A percentile compares a stretch with the other conserved stretches of the same genome.
Evolutionary conservation across 2,888 invertebrate genomes (phyloP).

Genomic region (Apodemia mormo): DNA sequence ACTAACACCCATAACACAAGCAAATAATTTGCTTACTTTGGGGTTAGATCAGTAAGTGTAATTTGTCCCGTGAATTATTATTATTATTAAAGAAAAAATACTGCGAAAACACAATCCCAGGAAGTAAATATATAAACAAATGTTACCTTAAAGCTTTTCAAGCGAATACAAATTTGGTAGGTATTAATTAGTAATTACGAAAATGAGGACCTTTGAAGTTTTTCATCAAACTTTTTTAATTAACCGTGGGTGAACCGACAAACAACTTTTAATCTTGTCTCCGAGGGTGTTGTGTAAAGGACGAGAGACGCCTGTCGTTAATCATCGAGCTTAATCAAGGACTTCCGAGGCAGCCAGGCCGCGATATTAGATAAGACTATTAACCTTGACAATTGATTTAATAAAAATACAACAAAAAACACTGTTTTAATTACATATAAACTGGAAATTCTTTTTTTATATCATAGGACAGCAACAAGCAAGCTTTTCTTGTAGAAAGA

Average conservation of each 20-base stretch:
- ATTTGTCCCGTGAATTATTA: too few species aligned
- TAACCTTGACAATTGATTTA: not conserved
- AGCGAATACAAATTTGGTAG: not conserved
- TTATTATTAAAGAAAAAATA: too few species aligned
- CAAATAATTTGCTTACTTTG: too few species aligned
- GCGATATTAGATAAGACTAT: not conserved
- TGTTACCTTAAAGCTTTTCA: not conserved
- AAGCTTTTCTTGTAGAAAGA: too few species aligned
- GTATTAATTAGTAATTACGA: not conserved
- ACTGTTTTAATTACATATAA: too few species aligned
- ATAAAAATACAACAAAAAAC: not conserved
- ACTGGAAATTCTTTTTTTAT: too few species aligned
- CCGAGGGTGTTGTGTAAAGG: not conserved
- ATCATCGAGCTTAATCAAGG: conserved; percentile 13
- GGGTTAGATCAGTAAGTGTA: too few species aligned
- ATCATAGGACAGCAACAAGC: too few species aligned
- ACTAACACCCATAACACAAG: too few species aligned
- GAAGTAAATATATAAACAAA: not conserved
- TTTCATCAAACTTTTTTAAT: conserved; percentile 4
- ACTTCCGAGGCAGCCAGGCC: not conserved
- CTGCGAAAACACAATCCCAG: too few species aligned
- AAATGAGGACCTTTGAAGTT: not conserved
- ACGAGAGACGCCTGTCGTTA: conserved; percentile 11
- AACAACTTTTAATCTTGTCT: conserved; percentile 13
- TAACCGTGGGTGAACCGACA: not conserved